Conservation (phyloP, 2,113 vertebrate species). For the Pelecanus crispus region DNA sequence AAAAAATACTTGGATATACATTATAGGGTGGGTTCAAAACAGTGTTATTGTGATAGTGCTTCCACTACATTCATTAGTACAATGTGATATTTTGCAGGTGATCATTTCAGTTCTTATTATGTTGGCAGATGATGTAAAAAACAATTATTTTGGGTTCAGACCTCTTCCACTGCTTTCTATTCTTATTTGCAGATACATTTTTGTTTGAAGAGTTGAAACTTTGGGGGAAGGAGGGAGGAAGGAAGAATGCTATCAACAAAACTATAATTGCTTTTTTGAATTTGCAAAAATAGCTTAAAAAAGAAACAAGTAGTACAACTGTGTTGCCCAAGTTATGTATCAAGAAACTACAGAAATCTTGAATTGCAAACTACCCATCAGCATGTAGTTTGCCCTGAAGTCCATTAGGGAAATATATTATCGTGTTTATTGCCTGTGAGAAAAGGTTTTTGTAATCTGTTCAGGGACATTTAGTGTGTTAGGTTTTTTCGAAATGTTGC, state of each 20-base stretch:
- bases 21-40: not conserved
- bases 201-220: not conserved
- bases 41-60: not conserved
- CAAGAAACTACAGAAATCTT: not conserved
- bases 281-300: not conserved
- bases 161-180: not conserved
- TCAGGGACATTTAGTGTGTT: not conserved
- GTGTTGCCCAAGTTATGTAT: not conserved
- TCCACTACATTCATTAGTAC: not conserved
- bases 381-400: not conserved
- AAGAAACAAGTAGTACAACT: not conserved
- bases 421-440: not conserved
- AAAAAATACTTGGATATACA: not conserved
- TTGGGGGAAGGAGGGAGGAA: not conserved
- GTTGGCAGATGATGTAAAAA: not conserved
- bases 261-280: not conserved
- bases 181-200: not conserved
- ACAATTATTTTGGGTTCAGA: not conserved
- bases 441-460: not conserved
- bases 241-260: not conserved
- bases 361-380: not conserved
- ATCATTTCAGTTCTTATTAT: not conserved
- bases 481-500: not conserved
- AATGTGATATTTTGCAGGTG: not conserved
- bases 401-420: not conserved